Percentiles rank a stretch among this genome's conserved stretches.
Evolutionary conservation across 1,140 invertebrate species (phyloP).

Genomic region (Bathynomus jamesi): DNA sequence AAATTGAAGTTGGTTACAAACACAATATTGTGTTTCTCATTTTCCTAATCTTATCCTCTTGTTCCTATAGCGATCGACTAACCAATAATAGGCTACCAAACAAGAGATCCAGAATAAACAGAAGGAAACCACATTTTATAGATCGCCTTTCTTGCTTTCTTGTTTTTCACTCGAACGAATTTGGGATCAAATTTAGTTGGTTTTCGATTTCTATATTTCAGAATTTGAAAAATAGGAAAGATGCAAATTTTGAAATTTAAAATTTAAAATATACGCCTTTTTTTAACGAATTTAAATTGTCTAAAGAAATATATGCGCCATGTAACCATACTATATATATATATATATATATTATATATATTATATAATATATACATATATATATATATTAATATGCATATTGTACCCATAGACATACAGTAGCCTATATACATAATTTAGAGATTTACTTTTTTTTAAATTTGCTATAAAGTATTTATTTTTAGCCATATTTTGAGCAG

Average conservation of each 20-base stretch:
- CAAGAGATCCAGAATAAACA: neutral
- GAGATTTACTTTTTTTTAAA: no score
- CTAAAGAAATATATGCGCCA: neutral
- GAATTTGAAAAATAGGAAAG: neutral
- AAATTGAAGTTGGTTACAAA: neutral
- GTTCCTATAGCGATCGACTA: no score
- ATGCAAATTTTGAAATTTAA: neutral
- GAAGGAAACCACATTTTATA: neutral
- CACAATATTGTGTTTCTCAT: neutral
- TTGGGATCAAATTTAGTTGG: neutral
- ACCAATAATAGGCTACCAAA: neutral
- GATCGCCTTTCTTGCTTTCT: neutral
- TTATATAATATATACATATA: neutral
- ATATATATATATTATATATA: slow-evolving; percentile 1
- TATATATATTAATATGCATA: neutral
- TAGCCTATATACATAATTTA: no score
- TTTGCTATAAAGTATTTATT: no score
- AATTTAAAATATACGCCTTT: no score
- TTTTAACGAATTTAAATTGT: neutral
- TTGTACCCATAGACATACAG: no score
- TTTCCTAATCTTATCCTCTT: neutral
- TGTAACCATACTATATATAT: neutral
- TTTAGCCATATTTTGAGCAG: no score
- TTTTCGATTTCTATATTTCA: neutral
- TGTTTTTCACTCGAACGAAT: neutral